Evolutionary conservation across 2,888 invertebrate genomes (phyloP).

Genomic region (Drosophila merina): DNA sequence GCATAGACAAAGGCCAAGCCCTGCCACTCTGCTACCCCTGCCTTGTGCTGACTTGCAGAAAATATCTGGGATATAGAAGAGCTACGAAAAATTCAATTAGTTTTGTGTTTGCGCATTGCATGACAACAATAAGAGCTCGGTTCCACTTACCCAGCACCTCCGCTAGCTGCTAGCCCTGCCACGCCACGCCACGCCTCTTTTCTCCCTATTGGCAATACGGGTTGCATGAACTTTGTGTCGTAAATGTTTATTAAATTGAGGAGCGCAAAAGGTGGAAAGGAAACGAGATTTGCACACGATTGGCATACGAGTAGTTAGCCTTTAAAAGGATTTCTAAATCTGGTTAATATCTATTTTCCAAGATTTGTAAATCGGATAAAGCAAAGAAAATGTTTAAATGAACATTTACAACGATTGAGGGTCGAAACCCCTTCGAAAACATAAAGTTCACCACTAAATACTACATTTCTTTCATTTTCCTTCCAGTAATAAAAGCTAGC

Average conservation of each 20-base stretch:
- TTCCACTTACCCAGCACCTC: slow-evolving; percentile 16
- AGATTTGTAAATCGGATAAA: neutral
- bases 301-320: slow-evolving; percentile 7
- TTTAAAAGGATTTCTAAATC: slow-evolving; percentile 15
- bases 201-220: neutral
- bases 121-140: slow-evolving; percentile 65
- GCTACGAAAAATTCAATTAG: slow-evolving; percentile 73
- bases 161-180: slow-evolving; percentile 4
- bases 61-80: slow-evolving; percentile 63
- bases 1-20: slow-evolving; percentile 58
- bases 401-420: neutral
- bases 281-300: slow-evolving; percentile 22
- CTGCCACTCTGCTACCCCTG: slow-evolving; percentile 1
- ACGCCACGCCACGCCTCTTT: neutral
- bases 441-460: slow-evolving; percentile 2
- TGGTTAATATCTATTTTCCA: neutral
- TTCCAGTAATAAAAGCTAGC: slow-evolving; percentile 12
- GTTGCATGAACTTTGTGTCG: slow-evolving; percentile 20
- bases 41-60: slow-evolving; percentile 71
- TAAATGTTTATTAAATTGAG: slow-evolving; percentile 48
- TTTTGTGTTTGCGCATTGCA: slow-evolving; percentile 79
- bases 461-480: neutral
- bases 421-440: neutral
- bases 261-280: slow-evolving; percentile 12
- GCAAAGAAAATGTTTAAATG: neutral